These are phyloP conservation scores for Stylophora pistillata DNA, from an alignment of 64 coral and sea anemone genomes.

Conservation along the genomic window DNA sequence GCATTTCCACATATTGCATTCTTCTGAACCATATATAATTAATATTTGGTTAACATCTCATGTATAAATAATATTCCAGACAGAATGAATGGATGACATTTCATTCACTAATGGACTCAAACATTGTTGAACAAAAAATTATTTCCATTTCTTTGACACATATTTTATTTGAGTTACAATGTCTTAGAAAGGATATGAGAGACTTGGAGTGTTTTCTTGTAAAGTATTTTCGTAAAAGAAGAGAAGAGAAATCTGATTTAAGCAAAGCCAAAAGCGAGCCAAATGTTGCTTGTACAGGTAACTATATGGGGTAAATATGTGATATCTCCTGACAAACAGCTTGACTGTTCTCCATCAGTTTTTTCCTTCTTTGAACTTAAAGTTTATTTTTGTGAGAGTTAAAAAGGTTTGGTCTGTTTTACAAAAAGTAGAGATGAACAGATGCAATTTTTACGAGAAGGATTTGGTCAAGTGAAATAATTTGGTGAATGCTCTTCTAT, in stretches of 20 bases:
- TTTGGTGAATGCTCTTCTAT: too few species aligned
- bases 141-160: neutral
- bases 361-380: too few species aligned
- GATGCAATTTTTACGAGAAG: too few species aligned
- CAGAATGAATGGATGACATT: neutral
- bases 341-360: too few species aligned
- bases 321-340: neutral
- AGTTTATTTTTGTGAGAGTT: too few species aligned
- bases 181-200: constrained; percentile 11
- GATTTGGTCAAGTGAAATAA: too few species aligned
- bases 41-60: constrained; percentile 2
- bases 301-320: neutral
- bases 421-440: too few species aligned
- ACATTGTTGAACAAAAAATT: neutral
- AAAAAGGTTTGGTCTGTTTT: too few species aligned
- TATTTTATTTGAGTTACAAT: neutral
- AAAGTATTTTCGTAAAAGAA: constrained; percentile 22
- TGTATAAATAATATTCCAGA: constrained; percentile 14
- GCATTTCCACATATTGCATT: neutral
- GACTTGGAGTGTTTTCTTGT: constrained; percentile 34
- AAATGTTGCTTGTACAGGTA: constrained; percentile 1
- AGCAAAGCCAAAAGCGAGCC: neutral
- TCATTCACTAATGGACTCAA: neutral
- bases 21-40: constrained; percentile 17
- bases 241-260: constrained; percentile 24